These are phyloP conservation scores for Hyaena hyaena DNA, from an alignment of 2,113 vertebrate genomes.

Conservation along the genomic window DNA sequence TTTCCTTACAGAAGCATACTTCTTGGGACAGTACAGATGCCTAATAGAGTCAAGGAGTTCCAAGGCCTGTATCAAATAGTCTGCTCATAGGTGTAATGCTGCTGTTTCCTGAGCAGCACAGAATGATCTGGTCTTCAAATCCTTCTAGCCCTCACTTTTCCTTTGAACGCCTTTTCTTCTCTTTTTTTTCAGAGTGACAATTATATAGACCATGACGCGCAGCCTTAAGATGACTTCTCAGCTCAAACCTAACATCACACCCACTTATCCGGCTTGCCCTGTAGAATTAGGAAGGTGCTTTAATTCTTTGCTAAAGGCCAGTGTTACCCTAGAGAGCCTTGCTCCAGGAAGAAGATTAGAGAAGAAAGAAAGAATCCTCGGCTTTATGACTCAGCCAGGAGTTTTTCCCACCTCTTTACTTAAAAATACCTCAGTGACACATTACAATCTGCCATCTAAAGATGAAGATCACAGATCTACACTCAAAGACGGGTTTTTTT, in stretches of 20 bases:
- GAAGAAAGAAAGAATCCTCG: constrained; percentile 69
- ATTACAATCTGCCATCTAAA: constrained; percentile 74
- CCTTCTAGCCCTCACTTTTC: neutral
- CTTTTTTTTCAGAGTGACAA: neutral
- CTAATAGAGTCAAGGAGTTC: constrained; percentile 12
- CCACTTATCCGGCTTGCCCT: constrained; percentile 36
- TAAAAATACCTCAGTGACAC: constrained; percentile 74
- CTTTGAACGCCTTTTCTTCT: neutral
- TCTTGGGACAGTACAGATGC: neutral
- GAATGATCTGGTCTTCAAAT: constrained; percentile 12
- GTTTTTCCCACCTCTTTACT: constrained; percentile 71
- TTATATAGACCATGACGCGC: neutral
- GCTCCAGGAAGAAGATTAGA: constrained; percentile 65
- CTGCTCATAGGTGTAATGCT: neutral
- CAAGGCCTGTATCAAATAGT: neutral
- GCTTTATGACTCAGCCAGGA: constrained; percentile 67
- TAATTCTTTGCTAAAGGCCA: constrained; percentile 61
- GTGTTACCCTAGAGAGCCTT: constrained; percentile 28
- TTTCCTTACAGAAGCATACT: constrained; percentile 39
- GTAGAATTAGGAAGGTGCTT: constrained; percentile 42
- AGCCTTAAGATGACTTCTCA: constrained; percentile 1
- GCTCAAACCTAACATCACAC: neutral
- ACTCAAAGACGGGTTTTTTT: constrained; percentile 74
- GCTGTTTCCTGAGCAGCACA: neutral
- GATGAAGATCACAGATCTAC: constrained; percentile 72